Evolutionary conservation across 2,888 invertebrate species (phyloP).

Genomic region (Aporophyla nigra): DNA sequence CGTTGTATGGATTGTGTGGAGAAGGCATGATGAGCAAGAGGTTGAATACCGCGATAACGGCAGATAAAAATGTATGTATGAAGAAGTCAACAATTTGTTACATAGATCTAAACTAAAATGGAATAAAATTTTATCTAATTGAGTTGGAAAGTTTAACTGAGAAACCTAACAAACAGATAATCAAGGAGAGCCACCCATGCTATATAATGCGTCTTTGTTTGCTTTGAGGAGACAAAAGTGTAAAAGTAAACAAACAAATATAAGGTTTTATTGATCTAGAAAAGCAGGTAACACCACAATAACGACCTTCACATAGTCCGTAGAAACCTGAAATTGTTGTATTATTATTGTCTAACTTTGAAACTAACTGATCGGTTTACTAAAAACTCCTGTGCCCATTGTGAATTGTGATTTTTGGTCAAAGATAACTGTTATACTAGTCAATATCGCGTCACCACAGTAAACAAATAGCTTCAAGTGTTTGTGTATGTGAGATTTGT

Average conservation of each 20-base stretch:
- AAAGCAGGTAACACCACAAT: too few species aligned
- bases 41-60: background rate
- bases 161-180: background rate
- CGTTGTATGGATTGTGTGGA: background rate
- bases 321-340: too few species aligned
- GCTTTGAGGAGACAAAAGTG: background rate
- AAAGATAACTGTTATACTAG: conserved; percentile 23
- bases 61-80: background rate
- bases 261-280: too few species aligned
- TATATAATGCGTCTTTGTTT: background rate
- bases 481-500: conserved; percentile 1
- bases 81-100: background rate
- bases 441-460: conserved; percentile 14
- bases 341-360: background rate
- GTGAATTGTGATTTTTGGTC: background rate
- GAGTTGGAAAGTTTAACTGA: background rate
- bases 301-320: too few species aligned
- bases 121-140: background rate
- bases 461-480: conserved; percentile 10
- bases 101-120: too few species aligned
- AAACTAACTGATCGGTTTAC: background rate
- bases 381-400: background rate
- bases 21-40: background rate
- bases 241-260: background rate
- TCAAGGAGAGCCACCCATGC: background rate